Percentiles rank a stretch among this genome's conserved stretches.
Evolutionary conservation across 2,113 vertebrate genomes (phyloP).

Genomic region (Athene noctua): DNA sequence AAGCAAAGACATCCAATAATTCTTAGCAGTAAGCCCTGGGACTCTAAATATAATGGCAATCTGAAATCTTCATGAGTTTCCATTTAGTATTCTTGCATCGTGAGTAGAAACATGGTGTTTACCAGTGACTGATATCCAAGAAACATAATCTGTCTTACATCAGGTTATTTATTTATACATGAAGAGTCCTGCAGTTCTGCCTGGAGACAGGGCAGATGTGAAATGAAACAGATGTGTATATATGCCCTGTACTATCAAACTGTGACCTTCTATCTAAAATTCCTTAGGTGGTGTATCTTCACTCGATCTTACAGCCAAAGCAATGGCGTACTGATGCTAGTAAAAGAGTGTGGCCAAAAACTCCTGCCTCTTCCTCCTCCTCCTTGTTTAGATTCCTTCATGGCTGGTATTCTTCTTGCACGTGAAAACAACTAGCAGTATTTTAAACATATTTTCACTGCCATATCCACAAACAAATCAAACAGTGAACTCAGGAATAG

Average conservation of each 20-base stretch:
- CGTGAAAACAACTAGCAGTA: not conserved
- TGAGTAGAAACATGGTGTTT: constrained; percentile 28
- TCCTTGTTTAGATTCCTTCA: not conserved
- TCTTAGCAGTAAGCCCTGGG: not conserved
- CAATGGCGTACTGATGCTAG: not conserved
- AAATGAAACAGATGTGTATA: not conserved
- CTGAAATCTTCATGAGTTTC: constrained; percentile 54
- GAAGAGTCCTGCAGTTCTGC: constrained; percentile 43
- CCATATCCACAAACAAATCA: not conserved
- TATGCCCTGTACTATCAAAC: not conserved
- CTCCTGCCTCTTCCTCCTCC: not conserved
- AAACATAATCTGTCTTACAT: constrained; percentile 49
- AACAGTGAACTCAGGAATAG: not conserved
- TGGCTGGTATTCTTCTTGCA: not conserved
- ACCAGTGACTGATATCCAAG: constrained; percentile 42
- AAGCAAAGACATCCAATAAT: constrained; percentile 28
- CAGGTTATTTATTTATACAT: constrained; percentile 53
- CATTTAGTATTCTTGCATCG: constrained; percentile 34
- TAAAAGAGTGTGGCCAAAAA: not conserved
- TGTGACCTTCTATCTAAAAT: constrained; percentile 5
- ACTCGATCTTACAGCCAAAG: not conserved
- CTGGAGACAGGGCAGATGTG: not conserved
- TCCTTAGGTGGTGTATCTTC: not conserved
- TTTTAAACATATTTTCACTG: not conserved
- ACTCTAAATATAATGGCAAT: constrained; percentile 34